These are phyloP conservation scores for Laterallus jamaicensis DNA, from an alignment of 2,113 vertebrate species.

Conservation along the genomic window DNA sequence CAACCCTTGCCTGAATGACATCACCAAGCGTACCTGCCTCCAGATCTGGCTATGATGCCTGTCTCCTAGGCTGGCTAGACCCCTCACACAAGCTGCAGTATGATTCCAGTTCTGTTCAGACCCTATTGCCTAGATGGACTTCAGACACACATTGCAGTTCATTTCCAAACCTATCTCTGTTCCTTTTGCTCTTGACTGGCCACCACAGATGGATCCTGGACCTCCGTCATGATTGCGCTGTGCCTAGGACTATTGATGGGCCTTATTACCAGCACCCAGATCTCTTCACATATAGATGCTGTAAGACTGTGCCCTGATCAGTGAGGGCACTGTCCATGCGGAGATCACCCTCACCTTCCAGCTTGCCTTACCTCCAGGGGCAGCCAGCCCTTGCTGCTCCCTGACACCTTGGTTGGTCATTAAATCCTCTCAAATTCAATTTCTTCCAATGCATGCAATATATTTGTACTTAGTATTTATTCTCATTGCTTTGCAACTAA, in stretches of 20 bases:
- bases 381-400: not conserved
- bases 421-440: not conserved
- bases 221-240: not conserved
- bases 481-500: not conserved
- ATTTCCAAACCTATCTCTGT: not conserved
- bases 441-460: not conserved
- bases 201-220: accelerated
- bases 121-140: not conserved
- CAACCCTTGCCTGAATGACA: accelerated
- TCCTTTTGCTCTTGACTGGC: not conserved
- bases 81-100: not conserved
- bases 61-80: not conserved
- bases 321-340: not conserved
- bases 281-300: not conserved
- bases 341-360: not conserved
- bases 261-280: not conserved
- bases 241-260: not conserved
- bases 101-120: not conserved
- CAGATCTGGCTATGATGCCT: not conserved
- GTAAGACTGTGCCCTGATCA: not conserved
- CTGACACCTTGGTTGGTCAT: not conserved
- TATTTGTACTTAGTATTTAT: not conserved
- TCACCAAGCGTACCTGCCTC: accelerated
- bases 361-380: not conserved
- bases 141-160: not conserved